Conservation (phyloP, 2,888 invertebrate species). For the Eubasilissa splendida region DNA sequence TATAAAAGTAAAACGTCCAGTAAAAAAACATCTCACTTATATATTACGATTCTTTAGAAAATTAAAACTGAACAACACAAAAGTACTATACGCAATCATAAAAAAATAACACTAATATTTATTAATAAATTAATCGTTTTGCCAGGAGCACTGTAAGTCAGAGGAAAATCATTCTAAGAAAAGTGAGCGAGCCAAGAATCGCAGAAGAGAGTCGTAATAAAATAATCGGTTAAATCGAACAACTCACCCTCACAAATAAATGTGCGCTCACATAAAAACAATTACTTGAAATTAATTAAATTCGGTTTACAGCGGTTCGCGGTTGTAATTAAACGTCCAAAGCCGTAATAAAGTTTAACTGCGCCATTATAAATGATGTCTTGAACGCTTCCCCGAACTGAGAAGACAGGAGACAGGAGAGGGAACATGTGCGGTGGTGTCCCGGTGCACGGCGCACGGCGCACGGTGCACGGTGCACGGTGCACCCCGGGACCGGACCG, state of each 20-base stretch:
- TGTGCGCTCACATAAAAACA: constrained; percentile 55
- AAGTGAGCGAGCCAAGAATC: too few relatives aligned
- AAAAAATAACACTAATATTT: too few relatives aligned
- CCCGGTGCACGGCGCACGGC: neutral
- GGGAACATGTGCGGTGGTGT: neutral
- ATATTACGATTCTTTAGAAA: too few relatives aligned
- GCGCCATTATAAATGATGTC: constrained; percentile 55
- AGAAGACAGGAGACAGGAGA: neutral
- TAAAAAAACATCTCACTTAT: too few relatives aligned
- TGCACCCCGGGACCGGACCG: neutral
- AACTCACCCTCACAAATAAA: constrained; percentile 43
- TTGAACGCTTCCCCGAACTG: constrained; percentile 35
- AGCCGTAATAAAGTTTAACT: constrained; percentile 55
- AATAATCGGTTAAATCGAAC: neutral
- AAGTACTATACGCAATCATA: too few relatives aligned
- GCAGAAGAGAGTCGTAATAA: too few relatives aligned
- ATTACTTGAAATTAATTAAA: constrained; percentile 57
- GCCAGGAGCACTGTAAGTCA: too few relatives aligned
- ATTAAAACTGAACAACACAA: too few relatives aligned
- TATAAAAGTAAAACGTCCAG: too few relatives aligned
- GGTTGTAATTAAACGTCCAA: constrained; percentile 55
- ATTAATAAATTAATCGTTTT: too few relatives aligned
- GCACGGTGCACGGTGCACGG: neutral
- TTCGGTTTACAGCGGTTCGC: constrained; percentile 32
- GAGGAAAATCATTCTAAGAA: too few relatives aligned